Conservation (phyloP, 1,140 invertebrate genomes). For the Pissodes strobi region DNA sequence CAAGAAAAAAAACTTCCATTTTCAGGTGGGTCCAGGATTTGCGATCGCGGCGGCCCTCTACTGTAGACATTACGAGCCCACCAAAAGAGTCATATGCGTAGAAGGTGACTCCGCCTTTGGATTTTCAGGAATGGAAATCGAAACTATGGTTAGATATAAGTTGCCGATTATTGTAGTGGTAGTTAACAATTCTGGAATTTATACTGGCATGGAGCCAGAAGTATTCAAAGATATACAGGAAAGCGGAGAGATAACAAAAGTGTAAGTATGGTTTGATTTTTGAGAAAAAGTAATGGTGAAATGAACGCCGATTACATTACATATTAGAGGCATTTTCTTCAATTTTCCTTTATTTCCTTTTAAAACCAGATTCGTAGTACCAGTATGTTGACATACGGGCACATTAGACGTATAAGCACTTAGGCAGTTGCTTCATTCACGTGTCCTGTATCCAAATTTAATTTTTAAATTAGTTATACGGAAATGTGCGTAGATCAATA, state of each 20-base stretch:
- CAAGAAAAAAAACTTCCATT: no score
- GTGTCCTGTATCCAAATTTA: no score
- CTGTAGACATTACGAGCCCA: constrained; percentile 78
- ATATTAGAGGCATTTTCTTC: no score
- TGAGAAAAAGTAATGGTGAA: no score
- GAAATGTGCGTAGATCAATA: no score
- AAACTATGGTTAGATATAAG: constrained; percentile 93
- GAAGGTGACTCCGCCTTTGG: constrained; percentile 97
- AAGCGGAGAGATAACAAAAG: constrained; percentile 66
- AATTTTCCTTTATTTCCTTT: no score
- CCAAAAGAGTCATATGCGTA: constrained; percentile 83
- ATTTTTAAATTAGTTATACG: no score
- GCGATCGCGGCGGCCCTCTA: constrained; percentile 90
- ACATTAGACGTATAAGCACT: no score
- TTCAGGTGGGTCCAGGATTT: constrained; percentile 83
- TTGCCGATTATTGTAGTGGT: constrained; percentile 90
- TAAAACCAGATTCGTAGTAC: no score
- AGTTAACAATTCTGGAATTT: constrained; percentile 96
- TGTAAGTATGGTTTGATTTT: constrained; percentile 60
- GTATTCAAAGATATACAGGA: constrained; percentile 71
- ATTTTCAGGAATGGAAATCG: constrained; percentile 97
- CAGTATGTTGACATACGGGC: no score
- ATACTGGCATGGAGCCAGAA: constrained; percentile 80
- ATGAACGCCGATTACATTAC: no score
- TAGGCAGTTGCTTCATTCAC: no score